Evolutionary conservation across 2,888 invertebrate genomes (phyloP).

Genomic region (Pseudanteris insignis): DNA sequence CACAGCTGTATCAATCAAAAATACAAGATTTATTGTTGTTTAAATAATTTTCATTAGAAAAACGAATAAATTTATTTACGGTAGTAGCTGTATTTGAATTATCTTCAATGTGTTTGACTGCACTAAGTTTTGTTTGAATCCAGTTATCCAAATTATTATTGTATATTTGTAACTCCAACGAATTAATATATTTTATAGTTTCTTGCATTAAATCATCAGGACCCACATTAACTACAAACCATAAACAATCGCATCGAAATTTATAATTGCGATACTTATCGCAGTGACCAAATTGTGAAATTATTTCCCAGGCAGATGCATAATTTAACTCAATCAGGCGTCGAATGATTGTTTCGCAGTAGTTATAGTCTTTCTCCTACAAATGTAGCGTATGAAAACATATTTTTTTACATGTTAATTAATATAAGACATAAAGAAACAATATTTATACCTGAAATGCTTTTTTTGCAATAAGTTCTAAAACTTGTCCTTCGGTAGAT

Average conservation of each 20-base stretch:
- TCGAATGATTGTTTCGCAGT: constrained; percentile 67
- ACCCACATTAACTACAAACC: constrained; percentile 61
- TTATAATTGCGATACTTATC: constrained; percentile 65
- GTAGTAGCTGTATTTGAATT: constrained; percentile 71
- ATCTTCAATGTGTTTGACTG: constrained; percentile 68
- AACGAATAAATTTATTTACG: constrained; percentile 62
- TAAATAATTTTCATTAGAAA: neutral
- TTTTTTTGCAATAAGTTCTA: constrained; percentile 68
- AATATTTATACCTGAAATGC: constrained; percentile 68
- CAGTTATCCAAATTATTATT: constrained; percentile 57
- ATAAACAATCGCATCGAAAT: constrained; percentile 56
- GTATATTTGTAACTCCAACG: constrained; percentile 60
- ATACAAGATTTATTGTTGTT: neutral
- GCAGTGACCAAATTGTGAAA: constrained; percentile 68
- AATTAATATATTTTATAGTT: constrained; percentile 56
- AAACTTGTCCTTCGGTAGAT: constrained; percentile 68
- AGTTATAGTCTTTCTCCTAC: constrained; percentile 65
- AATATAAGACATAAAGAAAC: no score
- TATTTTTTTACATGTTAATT: no score
- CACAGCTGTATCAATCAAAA: neutral
- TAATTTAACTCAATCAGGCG: constrained; percentile 68
- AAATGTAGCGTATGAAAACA: no score
- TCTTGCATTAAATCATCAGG: constrained; percentile 57
- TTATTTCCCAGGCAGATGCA: constrained; percentile 69
- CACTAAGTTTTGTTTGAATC: constrained; percentile 51